Evolutionary conservation across 2,113 vertebrate species (phyloP).

Genomic region (Toxotes chatareus): DNA sequence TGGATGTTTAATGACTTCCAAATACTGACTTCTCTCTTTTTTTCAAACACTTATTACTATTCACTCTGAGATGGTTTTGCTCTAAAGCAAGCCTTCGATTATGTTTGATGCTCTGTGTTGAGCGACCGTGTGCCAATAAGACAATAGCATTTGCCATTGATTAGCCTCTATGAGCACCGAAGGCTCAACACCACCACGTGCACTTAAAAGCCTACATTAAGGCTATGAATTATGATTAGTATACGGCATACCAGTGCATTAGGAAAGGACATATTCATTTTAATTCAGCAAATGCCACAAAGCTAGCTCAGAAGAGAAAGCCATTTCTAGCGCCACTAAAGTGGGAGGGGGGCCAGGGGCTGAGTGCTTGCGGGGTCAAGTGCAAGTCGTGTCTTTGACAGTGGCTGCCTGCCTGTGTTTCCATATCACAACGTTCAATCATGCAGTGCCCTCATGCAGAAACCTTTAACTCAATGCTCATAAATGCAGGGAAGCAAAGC

Average conservation of each 20-base stretch:
- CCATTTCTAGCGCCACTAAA: constrained; percentile 62
- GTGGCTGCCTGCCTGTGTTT: constrained; percentile 78
- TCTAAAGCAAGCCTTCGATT: constrained; percentile 54
- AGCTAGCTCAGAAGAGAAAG: constrained; percentile 54
- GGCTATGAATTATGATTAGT: constrained; percentile 74
- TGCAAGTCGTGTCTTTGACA: constrained; percentile 77
- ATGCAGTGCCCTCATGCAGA: constrained; percentile 81
- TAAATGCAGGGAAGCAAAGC: constrained; percentile 68
- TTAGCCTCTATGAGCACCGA: constrained; percentile 64
- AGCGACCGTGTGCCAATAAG: constrained; percentile 57
- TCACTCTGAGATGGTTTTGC: constrained; percentile 46
- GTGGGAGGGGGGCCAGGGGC: constrained; percentile 47
- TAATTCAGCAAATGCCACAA: constrained; percentile 73
- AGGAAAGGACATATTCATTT: constrained; percentile 68
- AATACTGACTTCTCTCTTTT: constrained; percentile 70
- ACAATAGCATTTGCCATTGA: constrained; percentile 72
- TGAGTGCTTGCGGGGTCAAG: constrained; percentile 81
- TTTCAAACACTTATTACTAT: constrained; percentile 60
- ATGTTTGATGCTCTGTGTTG: constrained; percentile 42
- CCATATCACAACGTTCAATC: constrained; percentile 82
- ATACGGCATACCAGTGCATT: constrained; percentile 66
- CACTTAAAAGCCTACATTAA: constrained; percentile 73
- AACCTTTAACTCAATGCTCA: constrained; percentile 79
- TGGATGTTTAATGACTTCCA: constrained; percentile 81
- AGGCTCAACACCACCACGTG: constrained; percentile 59